Conservation (phyloP, 2,888 invertebrate species). For the Chrysomela aeneicollis region DNA sequence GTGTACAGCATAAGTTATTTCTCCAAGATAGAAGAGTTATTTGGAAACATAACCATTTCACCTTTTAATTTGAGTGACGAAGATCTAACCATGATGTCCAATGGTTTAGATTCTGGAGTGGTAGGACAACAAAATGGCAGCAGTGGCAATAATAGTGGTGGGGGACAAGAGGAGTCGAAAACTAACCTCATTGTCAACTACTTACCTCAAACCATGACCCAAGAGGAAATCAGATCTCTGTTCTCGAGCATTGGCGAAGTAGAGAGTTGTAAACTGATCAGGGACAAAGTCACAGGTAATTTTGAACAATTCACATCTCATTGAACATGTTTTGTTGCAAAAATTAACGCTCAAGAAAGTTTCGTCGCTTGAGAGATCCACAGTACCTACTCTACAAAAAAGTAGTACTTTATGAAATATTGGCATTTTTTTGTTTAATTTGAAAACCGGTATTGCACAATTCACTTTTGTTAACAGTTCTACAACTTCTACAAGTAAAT, state of each 20-base stretch:
- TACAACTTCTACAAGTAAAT: no score
- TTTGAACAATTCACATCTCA: conserved; percentile 38
- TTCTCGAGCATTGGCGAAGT: conserved; percentile 99
- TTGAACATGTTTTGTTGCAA: background rate
- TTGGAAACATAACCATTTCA: conserved; percentile 45
- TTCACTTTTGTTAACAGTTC: no score
- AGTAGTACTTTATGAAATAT: no score
- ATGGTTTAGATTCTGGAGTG: conserved; percentile 80
- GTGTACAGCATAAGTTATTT: conserved; percentile 41
- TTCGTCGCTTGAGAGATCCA: background rate
- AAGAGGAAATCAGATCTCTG: conserved; percentile 97
- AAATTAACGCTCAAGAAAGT: background rate
- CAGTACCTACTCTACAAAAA: background rate
- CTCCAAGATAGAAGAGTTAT: conserved; percentile 50
- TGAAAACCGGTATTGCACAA: no score
- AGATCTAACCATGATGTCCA: conserved; percentile 74
- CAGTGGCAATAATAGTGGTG: conserved; percentile 63
- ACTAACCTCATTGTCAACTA: conserved; percentile 99
- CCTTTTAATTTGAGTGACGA: conserved; percentile 53
- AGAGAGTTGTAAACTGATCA: conserved; percentile 98
- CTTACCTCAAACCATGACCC: conserved; percentile 99
- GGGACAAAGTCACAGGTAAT: conserved; percentile 95
- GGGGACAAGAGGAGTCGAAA: conserved; percentile 89
- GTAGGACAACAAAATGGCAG: conserved; percentile 87
- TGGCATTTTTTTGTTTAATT: no score